These are phyloP conservation scores for Eriocheir sinensis DNA, from an alignment of 1,140 invertebrate genomes.

Conservation along the genomic window DNA sequence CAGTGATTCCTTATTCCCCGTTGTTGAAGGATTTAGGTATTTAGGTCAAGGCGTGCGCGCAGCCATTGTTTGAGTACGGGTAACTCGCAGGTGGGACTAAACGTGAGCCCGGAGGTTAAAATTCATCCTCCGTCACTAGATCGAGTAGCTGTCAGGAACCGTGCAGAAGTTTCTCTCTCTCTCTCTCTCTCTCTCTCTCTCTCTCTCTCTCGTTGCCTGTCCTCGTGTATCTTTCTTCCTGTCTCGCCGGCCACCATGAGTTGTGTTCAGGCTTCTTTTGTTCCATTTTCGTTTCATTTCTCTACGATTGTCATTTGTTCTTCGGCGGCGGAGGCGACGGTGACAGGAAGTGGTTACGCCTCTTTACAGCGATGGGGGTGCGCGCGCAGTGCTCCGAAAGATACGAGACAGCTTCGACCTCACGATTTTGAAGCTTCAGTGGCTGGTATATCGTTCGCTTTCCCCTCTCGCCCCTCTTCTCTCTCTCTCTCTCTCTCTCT, in stretches of 20 bases:
- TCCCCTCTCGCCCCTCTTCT: neutral
- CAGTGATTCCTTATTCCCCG: too few species aligned
- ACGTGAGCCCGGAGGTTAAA: too few species aligned
- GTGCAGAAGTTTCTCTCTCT: neutral
- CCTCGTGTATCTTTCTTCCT: neutral
- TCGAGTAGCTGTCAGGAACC: neutral
- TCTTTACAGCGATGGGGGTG: neutral
- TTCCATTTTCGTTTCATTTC: constrained; percentile 2
- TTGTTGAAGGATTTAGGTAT: too few species aligned
- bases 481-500: neutral
- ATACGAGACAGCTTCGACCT: constrained; percentile 10
- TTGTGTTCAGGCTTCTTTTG: constrained; percentile 2
- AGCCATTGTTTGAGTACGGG: too few species aligned
- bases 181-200: constrained; percentile 22
- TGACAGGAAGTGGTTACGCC: constrained; percentile 11
- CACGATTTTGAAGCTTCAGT: neutral
- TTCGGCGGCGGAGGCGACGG: neutral
- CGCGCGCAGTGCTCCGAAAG: neutral
- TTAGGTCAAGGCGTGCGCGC: too few species aligned
- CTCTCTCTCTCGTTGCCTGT: neutral
- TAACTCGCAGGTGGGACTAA: too few species aligned
- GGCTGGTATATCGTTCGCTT: too few species aligned
- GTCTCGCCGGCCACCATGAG: neutral
- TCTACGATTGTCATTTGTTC: constrained; percentile 24
- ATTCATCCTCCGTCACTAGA: too few species aligned